Evolutionary conservation across 2,888 invertebrate species (phyloP), one percentile per base, ranked within the genome.

Genomic region (Alviniconcha strummeri): DNA sequence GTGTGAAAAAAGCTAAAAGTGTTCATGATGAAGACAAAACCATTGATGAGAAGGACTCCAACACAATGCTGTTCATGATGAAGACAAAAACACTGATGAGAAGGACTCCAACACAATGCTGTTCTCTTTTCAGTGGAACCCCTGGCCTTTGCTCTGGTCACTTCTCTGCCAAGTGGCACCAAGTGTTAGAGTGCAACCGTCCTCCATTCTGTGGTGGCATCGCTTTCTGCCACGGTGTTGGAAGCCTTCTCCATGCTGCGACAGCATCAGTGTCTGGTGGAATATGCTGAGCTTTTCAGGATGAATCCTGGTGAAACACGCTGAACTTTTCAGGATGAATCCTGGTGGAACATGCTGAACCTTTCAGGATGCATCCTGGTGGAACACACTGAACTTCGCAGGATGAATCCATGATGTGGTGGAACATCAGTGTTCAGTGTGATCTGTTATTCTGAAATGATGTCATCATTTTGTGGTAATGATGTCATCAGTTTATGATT

Each of bases 161-260:
- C 95, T 84, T 95, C 95, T 5, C 86, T 92, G 19, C 81, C 85
- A 2, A 64, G 54, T 2, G 36, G 69, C 55, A 55, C 55, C 80
- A 80, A 64, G 57, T 77, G 19, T 56, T 77, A 5, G n/a, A n/a
- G 67, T 67, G 67, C n/a, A n/a, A 67, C 67, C 5, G 4, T 11
- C 0, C 13, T 5, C 15, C 67, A 8, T 17, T 69, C 55, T 81
- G 69, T 71, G 19, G 15, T 11, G 55, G 55, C 13, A n/a, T 71
- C 9, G 67, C n/a, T 52, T 56, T 52, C 69, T 71, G n/a, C 19
- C 13, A n/a, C n/a, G 19, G 6, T 6, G n/a, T 19, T 71, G 6
- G 9, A 0, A 4, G 9, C 19, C 71, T 71, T 9, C 19, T 71
- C n/a, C 69, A 17, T 2, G 6, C n/a, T n/a, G 17, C 69, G 4